Conservation (phyloP, 2,113 vertebrate species). For the Puma concolor region DNA sequence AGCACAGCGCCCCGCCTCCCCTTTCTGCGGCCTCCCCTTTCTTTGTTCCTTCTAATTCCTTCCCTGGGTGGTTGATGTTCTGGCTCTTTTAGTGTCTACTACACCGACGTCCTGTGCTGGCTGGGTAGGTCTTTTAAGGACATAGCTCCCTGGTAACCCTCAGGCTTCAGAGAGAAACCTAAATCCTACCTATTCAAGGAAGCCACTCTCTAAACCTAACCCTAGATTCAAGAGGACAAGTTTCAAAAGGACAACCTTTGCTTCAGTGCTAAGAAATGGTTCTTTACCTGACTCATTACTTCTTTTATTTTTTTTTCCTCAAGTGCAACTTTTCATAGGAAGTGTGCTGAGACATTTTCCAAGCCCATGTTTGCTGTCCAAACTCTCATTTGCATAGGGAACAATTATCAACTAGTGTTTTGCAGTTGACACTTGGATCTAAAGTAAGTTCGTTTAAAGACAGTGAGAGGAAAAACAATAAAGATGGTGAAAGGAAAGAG, state of each 20-base stretch:
- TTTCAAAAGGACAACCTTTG: neutral
- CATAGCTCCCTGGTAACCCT: slow-evolving; percentile 57
- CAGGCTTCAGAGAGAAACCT: neutral
- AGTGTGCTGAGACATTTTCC: neutral
- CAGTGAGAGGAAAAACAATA: neutral
- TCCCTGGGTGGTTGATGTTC: neutral
- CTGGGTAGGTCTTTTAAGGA: slow-evolving; percentile 62
- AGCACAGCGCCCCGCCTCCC: neutral
- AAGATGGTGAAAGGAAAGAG: neutral
- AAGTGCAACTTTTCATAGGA: slow-evolving; percentile 34
- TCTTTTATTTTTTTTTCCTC: neutral
- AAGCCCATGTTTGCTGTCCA: neutral
- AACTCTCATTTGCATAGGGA: neutral
- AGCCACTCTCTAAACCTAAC: neutral
- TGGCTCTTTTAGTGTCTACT: neutral
- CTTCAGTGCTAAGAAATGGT: slow-evolving; percentile 13
- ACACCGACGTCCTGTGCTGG: slow-evolving; percentile 10
- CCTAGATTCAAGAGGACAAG: neutral
- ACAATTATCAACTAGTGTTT: neutral
- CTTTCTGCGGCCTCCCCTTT: neutral
- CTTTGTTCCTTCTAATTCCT: slow-evolving; percentile 25
- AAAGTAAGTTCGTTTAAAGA: neutral
- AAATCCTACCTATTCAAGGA: neutral
- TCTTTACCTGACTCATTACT: neutral
- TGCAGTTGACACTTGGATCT: neutral